Base-by-base conservation (phyloP, 2,888 invertebrate species). In the Oxystoma pomonae region DNA sequence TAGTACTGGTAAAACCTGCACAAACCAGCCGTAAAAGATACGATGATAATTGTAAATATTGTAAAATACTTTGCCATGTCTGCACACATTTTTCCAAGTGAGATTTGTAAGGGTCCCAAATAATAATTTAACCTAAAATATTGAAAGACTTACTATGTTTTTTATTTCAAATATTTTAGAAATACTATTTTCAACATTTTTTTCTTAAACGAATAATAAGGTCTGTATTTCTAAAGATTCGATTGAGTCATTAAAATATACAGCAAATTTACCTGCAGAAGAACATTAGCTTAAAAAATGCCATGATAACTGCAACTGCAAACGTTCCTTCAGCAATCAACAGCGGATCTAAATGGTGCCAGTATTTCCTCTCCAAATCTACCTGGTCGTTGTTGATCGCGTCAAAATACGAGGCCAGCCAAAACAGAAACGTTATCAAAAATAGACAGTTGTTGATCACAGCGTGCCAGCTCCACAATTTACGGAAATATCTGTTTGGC, bases 81-180 rank as follows among this genome's bases (percentile, higher is more conserved):
- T n/a, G 83, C 81, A 22, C 85, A 83, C 88, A 89, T 88, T 76
- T 87, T 87, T 16, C 87, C 87, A 53, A 89, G 78, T 1, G 88
- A 86, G 61, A 87, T 85, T 81, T 87, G 84, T 65, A 89, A 77
- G 0, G 89, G 89, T 57, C 90, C 90, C 63, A 89, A 79, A 75
- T 84, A 81, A 73, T 85, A 85, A 75, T 85, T 85, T 56, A 89
- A 77, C 72, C n/a, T n/a, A n/a, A n/a, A n/a, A n/a, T n/a, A n/a
- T n/a, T n/a, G n/a, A n/a, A n/a, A n/a, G n/a, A n/a, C n/a, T n/a
- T n/a, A n/a, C n/a, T n/a, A n/a, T n/a, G n/a, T n/a, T n/a, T n/a
- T n/a, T n/a, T n/a, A n/a, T n/a, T n/a, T n/a, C n/a, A n/a, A n/a
- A n/a, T n/a, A n/a, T n/a, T n/a, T n/a, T n/a, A n/a, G n/a, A n/a